Conservation (phyloP, 2,888 invertebrate species). For the Melanophora roralis region DNA sequence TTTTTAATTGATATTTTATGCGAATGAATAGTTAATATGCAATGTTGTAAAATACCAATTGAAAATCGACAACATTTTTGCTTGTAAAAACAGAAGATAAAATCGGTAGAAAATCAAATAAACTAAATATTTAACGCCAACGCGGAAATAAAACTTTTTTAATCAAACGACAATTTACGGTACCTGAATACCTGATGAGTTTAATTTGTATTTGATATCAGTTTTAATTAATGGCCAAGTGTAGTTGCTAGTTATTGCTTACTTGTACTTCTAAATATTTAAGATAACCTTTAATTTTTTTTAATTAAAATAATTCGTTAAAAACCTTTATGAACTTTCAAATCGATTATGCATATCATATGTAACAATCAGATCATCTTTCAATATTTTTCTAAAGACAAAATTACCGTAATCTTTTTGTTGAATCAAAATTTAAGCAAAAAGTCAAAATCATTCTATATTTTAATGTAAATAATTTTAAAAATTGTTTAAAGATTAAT, state of each 20-base stretch:
- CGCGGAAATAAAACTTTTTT: constrained; percentile 50
- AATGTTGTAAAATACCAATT: not conserved
- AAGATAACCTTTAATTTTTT: too few species aligned
- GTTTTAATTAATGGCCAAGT: not conserved
- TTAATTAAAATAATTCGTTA: not conserved
- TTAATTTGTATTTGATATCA: constrained; percentile 4
- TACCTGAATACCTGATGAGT: constrained; percentile 24
- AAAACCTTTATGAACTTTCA: not conserved
- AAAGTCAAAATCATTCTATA: too few species aligned
- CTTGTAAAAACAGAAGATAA: not conserved
- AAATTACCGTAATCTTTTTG: constrained; percentile 2
- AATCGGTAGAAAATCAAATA: constrained; percentile 37
- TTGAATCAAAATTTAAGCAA: not conserved
- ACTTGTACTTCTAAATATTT: too few species aligned
- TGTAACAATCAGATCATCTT: not conserved
- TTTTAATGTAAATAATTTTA: too few species aligned
- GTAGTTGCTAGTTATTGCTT: not conserved
- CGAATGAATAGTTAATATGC: not conserved
- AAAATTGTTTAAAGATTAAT: too few species aligned
- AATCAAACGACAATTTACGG: not conserved
- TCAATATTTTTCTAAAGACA: not conserved
- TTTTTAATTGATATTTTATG: too few species aligned
- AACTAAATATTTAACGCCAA: constrained; percentile 54
- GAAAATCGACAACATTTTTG: not conserved
- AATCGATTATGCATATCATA: too few species aligned